phyloP scores from a whole-genome alignment of 2,113 vertebrate species.

The Aleadryas rufinucha region DNA sequence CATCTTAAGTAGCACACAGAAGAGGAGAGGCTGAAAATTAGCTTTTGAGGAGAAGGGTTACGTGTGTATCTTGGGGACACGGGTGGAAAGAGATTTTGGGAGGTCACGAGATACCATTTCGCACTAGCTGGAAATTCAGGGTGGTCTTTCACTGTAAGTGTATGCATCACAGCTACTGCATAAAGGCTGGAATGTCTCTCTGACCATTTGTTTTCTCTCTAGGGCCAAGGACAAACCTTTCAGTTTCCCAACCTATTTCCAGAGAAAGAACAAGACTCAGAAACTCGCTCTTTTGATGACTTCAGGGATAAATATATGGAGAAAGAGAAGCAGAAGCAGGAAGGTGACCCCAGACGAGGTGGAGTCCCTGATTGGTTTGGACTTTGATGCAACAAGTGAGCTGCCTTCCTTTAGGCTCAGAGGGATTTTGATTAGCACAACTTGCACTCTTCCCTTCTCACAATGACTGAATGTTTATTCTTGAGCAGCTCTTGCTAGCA shows the following conservation, averaged over 20 bases:
- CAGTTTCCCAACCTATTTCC: constrained; percentile 91
- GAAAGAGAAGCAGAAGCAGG: constrained; percentile 76
- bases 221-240: constrained; percentile 90
- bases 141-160: not conserved
- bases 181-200: constrained; percentile 23
- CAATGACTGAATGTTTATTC: not conserved
- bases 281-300: constrained; percentile 69
- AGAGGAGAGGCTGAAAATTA: not conserved
- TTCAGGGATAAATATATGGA: constrained; percentile 77
- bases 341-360: constrained; percentile 81
- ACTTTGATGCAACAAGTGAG: constrained; percentile 74
- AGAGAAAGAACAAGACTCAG: constrained; percentile 58
- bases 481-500: not conserved
- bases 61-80: not conserved
- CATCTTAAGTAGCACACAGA: not conserved
- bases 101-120: not conserved
- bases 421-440: constrained; percentile 25
- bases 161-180: not conserved
- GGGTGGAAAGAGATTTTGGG: not conserved
- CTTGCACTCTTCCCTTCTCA: not conserved
- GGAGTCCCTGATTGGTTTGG: constrained; percentile 90
- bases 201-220: constrained; percentile 64
- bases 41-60: not conserved
- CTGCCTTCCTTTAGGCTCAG: constrained; percentile 9
- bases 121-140: not conserved